Conservation (phyloP, 2,113 vertebrate species). For the Petroica traversi region DNA sequence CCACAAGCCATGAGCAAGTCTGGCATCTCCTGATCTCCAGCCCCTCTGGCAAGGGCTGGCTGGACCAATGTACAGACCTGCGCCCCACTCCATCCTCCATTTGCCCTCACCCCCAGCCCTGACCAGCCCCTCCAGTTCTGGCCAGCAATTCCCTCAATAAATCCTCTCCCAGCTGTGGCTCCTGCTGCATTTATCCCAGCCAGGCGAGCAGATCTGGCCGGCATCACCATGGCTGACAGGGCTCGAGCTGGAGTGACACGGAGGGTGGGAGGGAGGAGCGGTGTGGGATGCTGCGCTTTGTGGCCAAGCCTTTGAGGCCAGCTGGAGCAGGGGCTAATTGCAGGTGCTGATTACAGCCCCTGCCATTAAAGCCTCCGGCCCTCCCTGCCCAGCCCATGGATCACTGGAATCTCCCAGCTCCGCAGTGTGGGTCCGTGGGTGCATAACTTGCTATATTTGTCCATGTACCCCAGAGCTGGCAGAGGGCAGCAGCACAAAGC, state of each 20-base stretch:
- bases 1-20: neutral
- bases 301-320: neutral
- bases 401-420: neutral
- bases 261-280: neutral
- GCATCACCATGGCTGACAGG: fast-evolving
- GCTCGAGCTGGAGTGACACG: neutral
- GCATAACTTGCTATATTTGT: conserved; percentile 33
- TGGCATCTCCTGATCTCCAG: neutral
- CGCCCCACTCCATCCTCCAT: fast-evolving
- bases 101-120: neutral
- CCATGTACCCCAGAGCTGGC: neutral
- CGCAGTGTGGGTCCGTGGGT: neutral
- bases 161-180: neutral
- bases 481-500: neutral
- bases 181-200: neutral
- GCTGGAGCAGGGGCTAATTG: conserved; percentile 20
- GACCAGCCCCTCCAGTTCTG: neutral
- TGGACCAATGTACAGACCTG: fast-evolving
- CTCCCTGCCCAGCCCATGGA: neutral
- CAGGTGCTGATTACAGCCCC: conserved; percentile 33
- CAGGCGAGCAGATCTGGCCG: neutral
- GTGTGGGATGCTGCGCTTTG: neutral
- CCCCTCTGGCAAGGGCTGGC: fast-evolving
- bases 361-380: neutral
- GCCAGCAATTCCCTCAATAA: neutral